Conservation (phyloP, 2,797 vertebrate species). For the Chiroxiphia lanceolata region DNA sequence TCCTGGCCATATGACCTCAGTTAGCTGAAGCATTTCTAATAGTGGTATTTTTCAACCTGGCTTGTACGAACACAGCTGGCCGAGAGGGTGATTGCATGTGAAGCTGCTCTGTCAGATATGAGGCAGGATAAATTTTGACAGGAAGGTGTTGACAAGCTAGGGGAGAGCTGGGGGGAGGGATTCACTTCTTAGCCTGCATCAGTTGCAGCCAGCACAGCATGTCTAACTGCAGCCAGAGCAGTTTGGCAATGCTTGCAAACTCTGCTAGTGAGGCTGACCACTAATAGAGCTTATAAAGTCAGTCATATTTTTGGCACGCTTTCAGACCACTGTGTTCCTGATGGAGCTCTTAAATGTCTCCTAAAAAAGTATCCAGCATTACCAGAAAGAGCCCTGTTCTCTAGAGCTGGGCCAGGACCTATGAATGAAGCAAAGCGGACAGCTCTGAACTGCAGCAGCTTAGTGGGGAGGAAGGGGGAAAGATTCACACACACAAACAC, state of each 20-base stretch:
- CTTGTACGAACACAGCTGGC: neutral
- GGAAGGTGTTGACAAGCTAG: neutral
- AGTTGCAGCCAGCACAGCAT: neutral
- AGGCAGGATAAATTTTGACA: neutral
- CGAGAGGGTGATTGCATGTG: neutral
- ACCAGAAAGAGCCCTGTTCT: neutral
- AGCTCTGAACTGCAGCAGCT: neutral
- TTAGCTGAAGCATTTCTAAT: neutral
- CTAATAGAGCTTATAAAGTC: constrained; percentile 55
- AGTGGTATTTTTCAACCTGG: accelerated
- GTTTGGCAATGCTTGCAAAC: constrained; percentile 1
- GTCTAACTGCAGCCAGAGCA: neutral
- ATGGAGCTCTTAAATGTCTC: neutral
- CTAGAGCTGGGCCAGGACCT: constrained; percentile 12
- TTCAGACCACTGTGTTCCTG: constrained; percentile 43
- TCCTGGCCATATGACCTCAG: neutral
- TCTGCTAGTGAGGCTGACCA: constrained; percentile 28
- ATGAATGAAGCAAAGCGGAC: constrained; percentile 50
- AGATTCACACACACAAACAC: neutral
- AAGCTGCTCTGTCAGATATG: neutral
- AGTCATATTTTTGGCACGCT: constrained; percentile 37
- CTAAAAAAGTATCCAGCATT: constrained; percentile 6
- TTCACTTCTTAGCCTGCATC: neutral
- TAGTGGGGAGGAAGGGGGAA: neutral
- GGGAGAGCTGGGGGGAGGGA: neutral